Base-by-base conservation (phyloP, 2,113 vertebrate species). In the Galemys pyrenaicus region DNA sequence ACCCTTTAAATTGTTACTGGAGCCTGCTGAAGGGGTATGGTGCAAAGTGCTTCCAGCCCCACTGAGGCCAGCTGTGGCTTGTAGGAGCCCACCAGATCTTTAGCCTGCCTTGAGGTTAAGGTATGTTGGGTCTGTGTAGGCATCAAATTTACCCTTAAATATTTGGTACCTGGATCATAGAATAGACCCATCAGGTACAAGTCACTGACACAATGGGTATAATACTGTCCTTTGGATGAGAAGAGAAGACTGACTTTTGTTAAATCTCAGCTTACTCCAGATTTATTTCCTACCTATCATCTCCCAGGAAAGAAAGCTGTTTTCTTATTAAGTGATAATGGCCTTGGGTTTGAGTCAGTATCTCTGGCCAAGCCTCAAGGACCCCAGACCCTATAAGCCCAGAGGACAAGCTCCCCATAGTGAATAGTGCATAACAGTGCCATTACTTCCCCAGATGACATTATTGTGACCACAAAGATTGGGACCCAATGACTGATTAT, bases 331-430 rank as follows among this genome's bases (percentile, higher is more conserved):
- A 35, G 0, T 67, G 7, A 44, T 30, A 78, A 30, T 81, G 26
- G 13, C 17, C 41, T 16, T 74, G 30, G 2, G 17, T 41, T 78
- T 67, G 51, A 74, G 7, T 7, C 2, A 39, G 62, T 56, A 26
- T 10, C 58, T 9, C 49, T 51, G 5, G 19, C 41, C 24, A 37
- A 44, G 8, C 5, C 6, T 74, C 19, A 67, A 92, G 84, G 46
- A 68, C 8, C 22, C 0, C 13, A 30, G 15, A 5, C 1, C n/a
- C 0, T 22, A 6, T 54, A 6, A 49, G 0, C 58, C 2, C 1
- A 62, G 20, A 65, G 16, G 12, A 37, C 16, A 65, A 5, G 11
- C 26, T 77, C 84, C 5, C 20, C 5, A 56, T 30, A 2, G 32
- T 46, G 16, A 62, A 30, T 26, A 15, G 1, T 35, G 56, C 0